Percentiles rank a stretch among this genome's conserved stretches.
phyloP scores from a whole-genome alignment of 2,113 vertebrate species.

The Crocuta crocuta region DNA sequence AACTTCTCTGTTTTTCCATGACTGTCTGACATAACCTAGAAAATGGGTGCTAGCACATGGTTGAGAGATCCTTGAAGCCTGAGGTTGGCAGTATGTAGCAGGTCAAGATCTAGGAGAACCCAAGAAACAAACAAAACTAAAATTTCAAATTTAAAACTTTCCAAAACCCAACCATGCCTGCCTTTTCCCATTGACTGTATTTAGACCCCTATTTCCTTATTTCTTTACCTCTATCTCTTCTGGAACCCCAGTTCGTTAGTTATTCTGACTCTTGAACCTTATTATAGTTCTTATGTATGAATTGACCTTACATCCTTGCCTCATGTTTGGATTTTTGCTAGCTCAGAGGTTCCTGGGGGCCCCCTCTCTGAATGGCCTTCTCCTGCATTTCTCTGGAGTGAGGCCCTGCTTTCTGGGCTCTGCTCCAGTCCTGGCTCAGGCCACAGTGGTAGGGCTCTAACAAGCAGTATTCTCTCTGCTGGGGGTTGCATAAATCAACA shows the following conservation, averaged over 20 bases:
- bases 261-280: neutral
- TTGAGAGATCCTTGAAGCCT: neutral
- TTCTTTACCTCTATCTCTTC: neutral
- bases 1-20: neutral
- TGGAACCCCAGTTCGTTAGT: rapidly evolving
- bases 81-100: rapidly evolving
- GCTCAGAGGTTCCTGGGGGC: rapidly evolving
- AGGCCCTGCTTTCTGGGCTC: neutral
- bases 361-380: neutral
- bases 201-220: neutral
- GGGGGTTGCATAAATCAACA: neutral
- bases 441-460: neutral
- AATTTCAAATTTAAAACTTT: neutral
- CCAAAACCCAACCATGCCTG: neutral
- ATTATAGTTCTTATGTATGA: neutral
- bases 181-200: neutral
- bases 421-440: neutral
- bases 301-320: neutral
- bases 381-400: neutral
- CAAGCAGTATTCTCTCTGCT: neutral
- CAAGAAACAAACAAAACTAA: neutral
- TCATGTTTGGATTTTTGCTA: neutral
- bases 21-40: neutral
- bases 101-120: neutral
- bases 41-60: neutral